These are phyloP conservation scores for Spongilla lacustris DNA, from an alignment of 37 sponge, comb jelly and placozoan genomes.

Conservation along the genomic window DNA sequence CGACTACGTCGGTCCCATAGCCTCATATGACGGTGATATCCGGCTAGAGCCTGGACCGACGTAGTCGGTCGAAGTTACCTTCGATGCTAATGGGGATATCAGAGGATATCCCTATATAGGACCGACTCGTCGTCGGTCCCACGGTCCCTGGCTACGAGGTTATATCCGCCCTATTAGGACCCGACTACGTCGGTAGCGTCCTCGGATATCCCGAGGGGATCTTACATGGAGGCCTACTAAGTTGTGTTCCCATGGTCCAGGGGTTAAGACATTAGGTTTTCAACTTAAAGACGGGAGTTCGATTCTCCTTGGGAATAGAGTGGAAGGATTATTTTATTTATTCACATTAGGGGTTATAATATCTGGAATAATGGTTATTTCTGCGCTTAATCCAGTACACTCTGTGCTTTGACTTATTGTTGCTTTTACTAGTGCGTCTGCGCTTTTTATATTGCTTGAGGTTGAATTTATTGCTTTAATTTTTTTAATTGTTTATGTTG, in stretches of 20 bases:
- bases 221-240: neutral
- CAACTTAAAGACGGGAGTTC: constrained; percentile 74
- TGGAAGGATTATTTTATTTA: constrained; percentile 71
- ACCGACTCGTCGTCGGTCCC: no score
- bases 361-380: constrained; percentile 82
- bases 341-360: constrained; percentile 59
- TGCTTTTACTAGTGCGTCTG: constrained; percentile 66
- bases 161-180: no score
- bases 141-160: no score
- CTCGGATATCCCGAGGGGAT: no score
- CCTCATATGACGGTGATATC: no score
- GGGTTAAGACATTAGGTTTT: constrained; percentile 83
- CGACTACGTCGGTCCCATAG: no score
- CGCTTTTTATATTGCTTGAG: constrained; percentile 74
- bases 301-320: constrained; percentile 68
- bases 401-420: constrained; percentile 78
- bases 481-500: constrained; percentile 82
- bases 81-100: no score
- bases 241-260: constrained; percentile 69
- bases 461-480: constrained; percentile 76
- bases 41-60: no score
- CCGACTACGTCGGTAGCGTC: no score
- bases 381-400: constrained; percentile 77
- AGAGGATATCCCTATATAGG: no score
- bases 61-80: no score